Evolutionary conservation across 2,888 invertebrate species (phyloP).

Genomic region (Pristionchus fissidentatus): DNA sequence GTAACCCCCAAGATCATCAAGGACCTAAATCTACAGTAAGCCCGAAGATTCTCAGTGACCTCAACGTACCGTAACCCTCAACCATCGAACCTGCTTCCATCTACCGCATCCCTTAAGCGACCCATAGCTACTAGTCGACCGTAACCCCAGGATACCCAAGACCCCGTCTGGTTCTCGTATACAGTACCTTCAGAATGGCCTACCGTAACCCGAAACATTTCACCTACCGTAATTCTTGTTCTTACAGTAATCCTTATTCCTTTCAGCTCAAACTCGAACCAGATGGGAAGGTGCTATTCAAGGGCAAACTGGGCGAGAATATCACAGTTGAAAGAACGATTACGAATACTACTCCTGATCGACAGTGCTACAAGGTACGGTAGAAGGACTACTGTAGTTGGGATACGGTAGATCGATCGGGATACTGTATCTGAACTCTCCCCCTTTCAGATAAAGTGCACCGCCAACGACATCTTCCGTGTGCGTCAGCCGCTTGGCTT

Average conservation of each 20-base stretch:
- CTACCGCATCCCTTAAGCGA: background rate
- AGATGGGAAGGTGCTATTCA: background rate
- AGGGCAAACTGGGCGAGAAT: background rate
- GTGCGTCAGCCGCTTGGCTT: conserved; percentile 29
- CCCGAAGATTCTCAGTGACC: no score
- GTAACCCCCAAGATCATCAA: no score
- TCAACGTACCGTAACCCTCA: background rate
- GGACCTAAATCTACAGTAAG: no score
- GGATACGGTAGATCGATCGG: no score
- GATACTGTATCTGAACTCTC: background rate
- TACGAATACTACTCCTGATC: conserved; percentile 2
- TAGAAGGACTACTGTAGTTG: no score
- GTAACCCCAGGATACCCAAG: no score
- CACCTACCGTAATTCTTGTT: no score
- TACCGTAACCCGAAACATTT: no score
- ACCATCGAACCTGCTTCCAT: background rate
- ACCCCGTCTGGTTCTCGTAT: no score
- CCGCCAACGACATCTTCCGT: conserved; percentile 37
- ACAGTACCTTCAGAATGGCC: no score
- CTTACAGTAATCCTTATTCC: background rate
- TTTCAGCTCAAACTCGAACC: background rate
- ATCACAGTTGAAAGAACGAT: conserved; percentile 18
- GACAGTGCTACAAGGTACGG: conserved; percentile 25
- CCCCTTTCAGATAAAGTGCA: conserved; percentile 15
- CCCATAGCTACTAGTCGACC: no score